A percentile compares a stretch with the other conserved stretches of the same genome.
These are phyloP conservation scores for Myopa tessellatipennis DNA, from an alignment of 2,888 invertebrate species.

Conservation along the genomic window DNA sequence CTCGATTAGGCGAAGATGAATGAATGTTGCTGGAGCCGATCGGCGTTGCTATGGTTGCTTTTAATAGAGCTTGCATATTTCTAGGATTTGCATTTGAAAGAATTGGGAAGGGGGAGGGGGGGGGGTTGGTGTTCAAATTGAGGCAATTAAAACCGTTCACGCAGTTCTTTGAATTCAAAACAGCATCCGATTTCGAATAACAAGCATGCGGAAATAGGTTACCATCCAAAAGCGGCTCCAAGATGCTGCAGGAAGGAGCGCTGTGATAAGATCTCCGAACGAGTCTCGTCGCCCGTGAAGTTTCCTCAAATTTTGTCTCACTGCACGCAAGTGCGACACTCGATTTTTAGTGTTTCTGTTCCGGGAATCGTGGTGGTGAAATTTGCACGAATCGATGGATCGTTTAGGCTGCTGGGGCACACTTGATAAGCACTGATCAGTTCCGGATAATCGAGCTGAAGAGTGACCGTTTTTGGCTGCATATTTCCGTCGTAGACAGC, in stretches of 20 bases:
- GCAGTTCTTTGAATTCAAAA: neutral
- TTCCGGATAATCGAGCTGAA: too few species aligned
- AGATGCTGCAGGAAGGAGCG: neutral
- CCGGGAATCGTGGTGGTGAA: too few species aligned
- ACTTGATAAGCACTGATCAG: too few species aligned
- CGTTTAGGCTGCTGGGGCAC: too few species aligned
- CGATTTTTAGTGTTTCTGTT: too few species aligned
- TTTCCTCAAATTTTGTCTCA: too few species aligned
- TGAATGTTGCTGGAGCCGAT: neutral
- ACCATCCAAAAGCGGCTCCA: neutral
- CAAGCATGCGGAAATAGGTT: neutral
- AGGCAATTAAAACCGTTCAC: neutral
- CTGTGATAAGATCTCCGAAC: neutral
- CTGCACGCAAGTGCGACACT: too few species aligned
- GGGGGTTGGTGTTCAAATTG: neutral
- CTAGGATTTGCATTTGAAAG: neutral
- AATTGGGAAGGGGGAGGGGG: neutral
- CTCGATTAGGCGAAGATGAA: slow-evolving; percentile 22
- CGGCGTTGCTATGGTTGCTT: neutral
- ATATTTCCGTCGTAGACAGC: too few species aligned
- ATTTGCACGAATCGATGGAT: too few species aligned
- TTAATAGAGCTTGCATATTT: neutral
- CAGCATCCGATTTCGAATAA: too few species aligned
- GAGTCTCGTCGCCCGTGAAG: too few species aligned
- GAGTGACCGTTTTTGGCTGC: too few species aligned